Base-by-base conservation (phyloP, 2,113 vertebrate genomes). In the Tupaia chinensis region DNA sequence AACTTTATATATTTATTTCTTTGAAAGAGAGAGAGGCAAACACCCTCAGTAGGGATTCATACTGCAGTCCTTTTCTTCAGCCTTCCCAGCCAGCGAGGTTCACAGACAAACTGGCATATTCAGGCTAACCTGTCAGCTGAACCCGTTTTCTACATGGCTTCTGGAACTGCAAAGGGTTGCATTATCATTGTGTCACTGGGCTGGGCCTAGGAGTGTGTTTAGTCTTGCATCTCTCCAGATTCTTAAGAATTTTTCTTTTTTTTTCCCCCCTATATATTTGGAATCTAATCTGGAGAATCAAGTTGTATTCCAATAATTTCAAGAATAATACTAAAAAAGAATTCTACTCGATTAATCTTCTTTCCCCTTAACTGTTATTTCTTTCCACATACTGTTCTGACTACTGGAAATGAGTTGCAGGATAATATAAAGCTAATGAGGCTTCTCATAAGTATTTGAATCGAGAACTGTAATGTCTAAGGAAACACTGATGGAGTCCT, bases 401-500 rank as follows among this genome's bases (percentile, higher is more conserved):
- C 53, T 81, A n/a, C 13, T 88, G 16, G 22, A 87, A 78, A 89
- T 89, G 63, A 87, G 65, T 76, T 95, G 8, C 19, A 80, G 16
- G 44, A 27, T 92, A 72, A 92, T 93, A 69, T 76, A 65, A 94
- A 78, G 66, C 96, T 83, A 96, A 87, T 84, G 63, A 95, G 23
- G 8, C 27, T 91, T 60, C 56, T 72, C 19, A 54, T 72, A 80
- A 76, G 56, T 63, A 89, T 94, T 92, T 89, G 61, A 93, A 77
- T 73, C 29, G n/a, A 80, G 83, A 85, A 78, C 9, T 56, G 10
- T 66, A 84, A 69, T 93, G 29, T 63, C 11, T 89, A n/a, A 92
- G 60, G 66, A 83, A 79, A 85, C 65, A 87, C 22, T 60, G 3
- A 93, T 65, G 22, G 2, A 0, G 12, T 74, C 19, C 29, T 89